Percentiles rank a stretch among this genome's conserved stretches.
phyloP scores from a whole-genome alignment of 2,888 invertebrate species.

The Drosophila anomalata region DNA sequence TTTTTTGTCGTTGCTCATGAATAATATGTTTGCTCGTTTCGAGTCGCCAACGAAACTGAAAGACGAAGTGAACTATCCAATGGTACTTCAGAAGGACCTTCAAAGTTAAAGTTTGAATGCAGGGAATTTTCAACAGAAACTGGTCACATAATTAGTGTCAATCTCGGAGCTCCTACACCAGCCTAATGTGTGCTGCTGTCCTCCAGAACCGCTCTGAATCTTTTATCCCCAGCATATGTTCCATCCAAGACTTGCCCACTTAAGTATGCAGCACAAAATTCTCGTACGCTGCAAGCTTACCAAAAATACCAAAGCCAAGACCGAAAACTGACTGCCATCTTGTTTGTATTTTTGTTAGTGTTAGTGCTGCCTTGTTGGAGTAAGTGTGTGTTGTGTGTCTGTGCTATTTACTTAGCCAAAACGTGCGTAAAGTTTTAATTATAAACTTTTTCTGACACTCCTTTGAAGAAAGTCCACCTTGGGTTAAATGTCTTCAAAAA shows the following conservation, averaged over 20 bases:
- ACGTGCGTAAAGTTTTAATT: constrained; percentile 80
- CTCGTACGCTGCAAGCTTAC: constrained; percentile 63
- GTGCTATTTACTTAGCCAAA: constrained; percentile 73
- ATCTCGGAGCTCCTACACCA: constrained; percentile 13
- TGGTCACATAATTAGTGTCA: constrained; percentile 39
- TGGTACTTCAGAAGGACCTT: neutral
- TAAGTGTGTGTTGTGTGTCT: constrained; percentile 33
- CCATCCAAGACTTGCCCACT: constrained; percentile 52
- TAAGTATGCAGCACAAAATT: constrained; percentile 72
- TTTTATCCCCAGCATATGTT: constrained; percentile 24
- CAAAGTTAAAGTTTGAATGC: constrained; percentile 4
- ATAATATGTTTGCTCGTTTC: constrained; percentile 39
- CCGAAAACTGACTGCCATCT: constrained; percentile 38
- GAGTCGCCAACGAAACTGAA: constrained; percentile 20
- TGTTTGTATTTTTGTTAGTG: constrained; percentile 23
- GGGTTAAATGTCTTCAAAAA: constrained; percentile 12
- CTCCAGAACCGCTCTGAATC: neutral
- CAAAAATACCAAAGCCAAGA: constrained; percentile 46
- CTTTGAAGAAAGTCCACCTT: constrained; percentile 13
- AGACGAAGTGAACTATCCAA: neutral
- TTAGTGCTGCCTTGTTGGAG: constrained; percentile 5
- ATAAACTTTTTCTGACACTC: constrained; percentile 65
- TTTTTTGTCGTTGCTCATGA: constrained; percentile 39
- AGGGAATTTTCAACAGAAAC: neutral
- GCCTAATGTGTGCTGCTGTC: neutral